phyloP scores from a whole-genome alignment of 2,888 invertebrate species.

The Rotaria sp. region DNA sequence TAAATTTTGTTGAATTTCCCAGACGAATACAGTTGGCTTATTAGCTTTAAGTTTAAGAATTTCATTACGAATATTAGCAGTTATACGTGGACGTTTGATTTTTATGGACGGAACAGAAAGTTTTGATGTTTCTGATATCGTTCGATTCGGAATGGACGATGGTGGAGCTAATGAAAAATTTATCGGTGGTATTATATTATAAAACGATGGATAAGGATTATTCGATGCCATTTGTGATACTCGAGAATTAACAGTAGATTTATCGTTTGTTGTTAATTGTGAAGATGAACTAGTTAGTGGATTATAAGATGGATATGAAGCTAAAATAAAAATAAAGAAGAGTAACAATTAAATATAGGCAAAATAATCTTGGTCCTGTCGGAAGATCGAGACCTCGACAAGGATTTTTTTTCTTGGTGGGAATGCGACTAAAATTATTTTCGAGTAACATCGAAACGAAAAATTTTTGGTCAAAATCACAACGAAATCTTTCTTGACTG shows the following conservation, averaged over 20 bases:
- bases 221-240: not conserved
- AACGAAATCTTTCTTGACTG: too few species aligned
- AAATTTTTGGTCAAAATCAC: too few species aligned
- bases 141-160: not conserved
- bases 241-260: not conserved
- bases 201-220: not conserved
- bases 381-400: too few species aligned
- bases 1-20: slow-evolving; percentile 23
- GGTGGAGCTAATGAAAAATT: not conserved
- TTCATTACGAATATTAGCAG: not conserved
- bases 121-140: not conserved
- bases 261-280: not conserved
- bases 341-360: too few species aligned
- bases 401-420: too few species aligned
- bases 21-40: not conserved
- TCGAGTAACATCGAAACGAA: too few species aligned
- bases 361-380: too few species aligned
- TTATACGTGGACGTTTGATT: not conserved
- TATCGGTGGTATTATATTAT: not conserved
- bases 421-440: too few species aligned
- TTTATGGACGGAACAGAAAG: not conserved
- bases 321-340: not conserved
- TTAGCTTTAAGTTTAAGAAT: not conserved
- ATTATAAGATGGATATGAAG: not conserved
- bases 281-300: not conserved